Base-by-base conservation (phyloP, 1,140 invertebrate species). In the Lycorma delicatula region DNA sequence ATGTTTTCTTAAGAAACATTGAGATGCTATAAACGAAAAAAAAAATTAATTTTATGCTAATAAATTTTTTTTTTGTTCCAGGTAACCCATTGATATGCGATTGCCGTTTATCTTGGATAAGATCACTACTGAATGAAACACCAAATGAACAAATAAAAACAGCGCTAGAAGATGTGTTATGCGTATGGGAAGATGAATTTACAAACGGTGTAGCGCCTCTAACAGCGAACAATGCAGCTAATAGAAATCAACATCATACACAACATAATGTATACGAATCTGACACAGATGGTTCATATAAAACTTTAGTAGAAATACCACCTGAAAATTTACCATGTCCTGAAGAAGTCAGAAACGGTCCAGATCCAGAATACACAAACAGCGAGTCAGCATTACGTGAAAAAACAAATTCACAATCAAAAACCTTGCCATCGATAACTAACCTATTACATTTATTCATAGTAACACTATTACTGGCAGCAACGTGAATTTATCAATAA, bases 41-140 rank as follows among this genome's bases (percentile, higher is more conserved):
- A n/a, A n/a, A n/a, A n/a, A n/a, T n/a, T n/a, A n/a, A n/a, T n/a
- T n/a, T n/a, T n/a, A n/a, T n/a, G 7, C 41, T 44, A 44, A 6
- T 41, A 44, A 44, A 44, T 44, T 13, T 12, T 44, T 46, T 27
- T 55, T 47, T 46, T 46, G 16, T 26, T 47, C 2, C 38, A 46
- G 53, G 38, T 20, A 55, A 55, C 12, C 34, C 16, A 7, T 46
- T 36, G 23, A 27, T 53, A 57, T 89, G 86, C 72, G 84, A 88
- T 75, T 87, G 85, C 69, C 81, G 84, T 59, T 72, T 89, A 58
- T 77, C 81, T 52, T 89, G 86, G 86, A 81, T 88, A 70, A 83
- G 84, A 70, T 74, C 74, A 34, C 71, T 89, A 54, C 78, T 79
- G 60, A 86, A 86, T 68, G 82, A 86, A 59, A 87, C 86, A 58